phyloP scores from a whole-genome alignment of 2,797 vertebrate genomes.

The Helostoma temminkii region DNA sequence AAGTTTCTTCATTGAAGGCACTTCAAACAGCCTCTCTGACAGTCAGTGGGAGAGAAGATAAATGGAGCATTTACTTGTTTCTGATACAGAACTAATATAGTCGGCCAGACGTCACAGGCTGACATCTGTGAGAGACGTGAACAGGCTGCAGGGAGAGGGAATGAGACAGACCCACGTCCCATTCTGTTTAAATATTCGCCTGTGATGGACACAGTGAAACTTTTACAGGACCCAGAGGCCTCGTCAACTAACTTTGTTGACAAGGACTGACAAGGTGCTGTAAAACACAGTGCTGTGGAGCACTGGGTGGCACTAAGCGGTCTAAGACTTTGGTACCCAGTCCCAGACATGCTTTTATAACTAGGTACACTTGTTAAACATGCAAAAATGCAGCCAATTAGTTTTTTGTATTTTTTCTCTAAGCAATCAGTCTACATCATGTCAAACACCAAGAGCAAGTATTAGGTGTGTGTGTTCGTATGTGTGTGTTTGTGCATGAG shows the following conservation, averaged over 20 bases:
- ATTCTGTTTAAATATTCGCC: neutral
- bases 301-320: neutral
- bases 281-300: neutral
- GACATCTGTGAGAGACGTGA: slow-evolving; percentile 14
- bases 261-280: neutral
- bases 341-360: neutral
- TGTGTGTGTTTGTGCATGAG: too few species aligned
- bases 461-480: too few species aligned
- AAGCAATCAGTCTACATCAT: too few species aligned
- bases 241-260: neutral
- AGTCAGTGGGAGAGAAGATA: slow-evolving; percentile 2
- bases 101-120: slow-evolving; percentile 4
- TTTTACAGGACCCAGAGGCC: slow-evolving; percentile 1
- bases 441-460: too few species aligned
- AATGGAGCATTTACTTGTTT: slow-evolving; percentile 4
- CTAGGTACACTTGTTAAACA: too few species aligned
- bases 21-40: slow-evolving; percentile 16
- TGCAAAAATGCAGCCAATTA: too few species aligned
- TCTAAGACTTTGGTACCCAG: neutral
- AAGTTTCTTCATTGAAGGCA: neutral
- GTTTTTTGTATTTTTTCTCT: too few species aligned
- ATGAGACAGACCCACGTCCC: neutral
- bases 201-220: slow-evolving; percentile 4
- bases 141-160: neutral
- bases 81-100: slow-evolving; percentile 5